Conservation (phyloP, 2,797 vertebrate genomes). For the Columba guinea region DNA sequence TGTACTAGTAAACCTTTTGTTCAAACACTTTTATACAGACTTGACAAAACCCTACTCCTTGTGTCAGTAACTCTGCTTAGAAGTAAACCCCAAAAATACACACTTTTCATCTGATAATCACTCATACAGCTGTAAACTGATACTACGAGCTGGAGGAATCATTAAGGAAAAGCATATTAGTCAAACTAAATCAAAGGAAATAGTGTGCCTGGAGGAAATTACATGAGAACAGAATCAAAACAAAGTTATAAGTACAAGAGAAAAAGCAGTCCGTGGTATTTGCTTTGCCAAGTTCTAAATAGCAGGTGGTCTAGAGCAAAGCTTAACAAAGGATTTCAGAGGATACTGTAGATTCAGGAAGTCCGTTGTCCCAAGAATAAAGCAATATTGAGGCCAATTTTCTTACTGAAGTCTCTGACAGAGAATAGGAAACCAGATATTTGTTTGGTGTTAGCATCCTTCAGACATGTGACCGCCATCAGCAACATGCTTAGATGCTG, state of each 20-base stretch:
- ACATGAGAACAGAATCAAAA: conserved; percentile 35
- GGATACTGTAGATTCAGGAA: conserved; percentile 15
- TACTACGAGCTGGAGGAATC: neutral
- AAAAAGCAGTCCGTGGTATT: neutral
- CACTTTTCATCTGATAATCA: neutral
- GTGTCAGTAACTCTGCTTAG: neutral
- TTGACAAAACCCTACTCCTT: fast-evolving
- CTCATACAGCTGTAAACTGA: neutral
- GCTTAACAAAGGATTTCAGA: conserved; percentile 23
- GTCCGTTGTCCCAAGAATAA: neutral
- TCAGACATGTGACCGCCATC: neutral
- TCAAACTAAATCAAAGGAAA: conserved; percentile 53
- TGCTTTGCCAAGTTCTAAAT: conserved; percentile 50
- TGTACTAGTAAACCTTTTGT: neutral
- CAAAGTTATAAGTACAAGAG: conserved; percentile 2
- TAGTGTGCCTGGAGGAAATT: conserved; percentile 11
- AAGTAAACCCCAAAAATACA: neutral
- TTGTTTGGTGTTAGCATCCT: neutral
- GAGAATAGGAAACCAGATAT: neutral
- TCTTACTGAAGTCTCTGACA: neutral
- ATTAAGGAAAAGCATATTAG: neutral
- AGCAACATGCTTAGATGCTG: fast-evolving
- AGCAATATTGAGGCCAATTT: neutral
- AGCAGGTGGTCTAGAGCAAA: conserved; percentile 33
- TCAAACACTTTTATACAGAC: neutral